These are phyloP conservation scores for Lacerta bilineata DNA, from an alignment of 2,797 vertebrate genomes.

Conservation along the genomic window DNA sequence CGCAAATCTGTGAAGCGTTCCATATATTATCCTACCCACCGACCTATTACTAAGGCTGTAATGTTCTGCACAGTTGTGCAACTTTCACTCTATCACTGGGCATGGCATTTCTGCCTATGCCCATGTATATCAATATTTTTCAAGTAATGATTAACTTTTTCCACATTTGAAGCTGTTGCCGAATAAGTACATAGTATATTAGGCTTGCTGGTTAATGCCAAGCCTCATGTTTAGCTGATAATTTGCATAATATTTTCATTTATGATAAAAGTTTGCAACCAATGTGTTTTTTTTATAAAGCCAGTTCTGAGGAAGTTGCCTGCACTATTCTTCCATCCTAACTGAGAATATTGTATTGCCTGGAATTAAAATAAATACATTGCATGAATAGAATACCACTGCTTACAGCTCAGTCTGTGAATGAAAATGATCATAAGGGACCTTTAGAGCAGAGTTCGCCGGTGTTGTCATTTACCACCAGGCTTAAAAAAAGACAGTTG, in stretches of 20 bases:
- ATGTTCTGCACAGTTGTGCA: background rate
- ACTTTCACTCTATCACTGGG: background rate
- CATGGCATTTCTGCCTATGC: background rate
- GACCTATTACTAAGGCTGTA: no score
- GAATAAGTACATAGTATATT: no score
- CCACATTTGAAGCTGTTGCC: background rate
- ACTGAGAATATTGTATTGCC: slow-evolving; percentile 40
- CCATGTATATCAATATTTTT: background rate
- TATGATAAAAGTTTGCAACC: background rate
- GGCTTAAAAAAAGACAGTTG: slow-evolving; percentile 44
- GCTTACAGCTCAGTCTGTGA: slow-evolving; percentile 25
- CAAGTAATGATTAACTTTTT: background rate
- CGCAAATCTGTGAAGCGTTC: no score
- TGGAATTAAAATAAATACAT: background rate
- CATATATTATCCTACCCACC: no score
- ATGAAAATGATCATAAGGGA: slow-evolving; percentile 28
- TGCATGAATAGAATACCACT: slow-evolving; percentile 3
- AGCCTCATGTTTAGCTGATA: background rate
- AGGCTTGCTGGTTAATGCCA: background rate
- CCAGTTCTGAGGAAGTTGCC: background rate
- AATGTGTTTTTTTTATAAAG: background rate
- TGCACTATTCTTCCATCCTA: background rate
- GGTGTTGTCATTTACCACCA: slow-evolving; percentile 41
- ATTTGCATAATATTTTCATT: background rate
- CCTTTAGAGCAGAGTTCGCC: slow-evolving; percentile 24